Evolutionary conservation across 2,797 vertebrate genomes (phyloP), one percentile per base, ranked within the genome.

Genomic region (Apogon hyalosoma): DNA sequence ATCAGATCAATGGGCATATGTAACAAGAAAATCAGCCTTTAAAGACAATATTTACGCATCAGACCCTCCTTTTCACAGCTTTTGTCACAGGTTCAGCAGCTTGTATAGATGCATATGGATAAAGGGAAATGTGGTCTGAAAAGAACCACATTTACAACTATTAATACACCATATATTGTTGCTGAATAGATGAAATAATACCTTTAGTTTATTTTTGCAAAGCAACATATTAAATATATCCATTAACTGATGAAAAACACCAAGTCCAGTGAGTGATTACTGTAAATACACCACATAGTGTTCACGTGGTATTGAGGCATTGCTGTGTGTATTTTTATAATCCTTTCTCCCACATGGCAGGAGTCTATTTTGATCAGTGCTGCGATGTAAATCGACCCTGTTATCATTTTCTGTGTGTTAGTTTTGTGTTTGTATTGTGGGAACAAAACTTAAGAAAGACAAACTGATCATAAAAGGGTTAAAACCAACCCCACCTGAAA

Each of bases 391-490:
- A 57, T 19, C 3, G 7, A 38, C 21, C 39, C 40, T 2, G 10
- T 54, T 61, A 60, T 39, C 24, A 3, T 53, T 63, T 41, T 14
- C 66, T 49, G 41, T 28, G 15, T 4, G 11, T 18, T 2, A 8
- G 36, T 11, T 40, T 54, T 11, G 21, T 24, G 21, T 39, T n/a
- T 33, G 9, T 39, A 47, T 33, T 38, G 11, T 59, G 31, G 40
- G 16, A 68, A 55, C 39, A 41, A n/a, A 80, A 48, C 10, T 58
- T 74, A 39, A 45, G n/a, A 57, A 15, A 52, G 21, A 36, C 48
- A 71, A 52, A 65, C 57, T 79, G 73, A 74, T 52, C 56, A 41
- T 55, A 12, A 33, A 13, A 52, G 64, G 77, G 21, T 24, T 76
- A 68, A 56, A 87, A 69, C 28, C 14, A 56, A 47, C 59, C 51